Percentiles rank a stretch among this genome's conserved stretches.
Conservation (phyloP, 2,113 vertebrate genomes). For the Scomber colias region DNA sequence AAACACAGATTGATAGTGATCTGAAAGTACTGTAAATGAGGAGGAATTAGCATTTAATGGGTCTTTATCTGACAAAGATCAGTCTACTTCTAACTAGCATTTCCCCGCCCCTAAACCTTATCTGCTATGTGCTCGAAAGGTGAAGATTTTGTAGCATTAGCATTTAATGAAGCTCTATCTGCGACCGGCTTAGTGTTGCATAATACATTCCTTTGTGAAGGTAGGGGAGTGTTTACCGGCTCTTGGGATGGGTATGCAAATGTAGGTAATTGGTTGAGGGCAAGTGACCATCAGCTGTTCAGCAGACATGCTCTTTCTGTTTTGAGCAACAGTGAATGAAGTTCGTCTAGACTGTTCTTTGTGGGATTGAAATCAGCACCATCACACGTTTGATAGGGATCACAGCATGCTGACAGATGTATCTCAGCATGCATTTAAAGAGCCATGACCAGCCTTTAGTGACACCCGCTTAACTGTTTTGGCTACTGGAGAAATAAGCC, state of each 20-base stretch:
- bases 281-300: slow-evolving; percentile 32
- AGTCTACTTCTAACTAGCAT: slow-evolving; percentile 43
- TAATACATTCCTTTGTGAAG: slow-evolving; percentile 55
- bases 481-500: slow-evolving; percentile 16
- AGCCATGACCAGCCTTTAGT: background rate
- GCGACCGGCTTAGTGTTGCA: slow-evolving; percentile 46
- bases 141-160: slow-evolving; percentile 57
- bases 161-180: slow-evolving; percentile 67
- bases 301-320: slow-evolving; percentile 22
- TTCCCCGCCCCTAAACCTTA: slow-evolving; percentile 44
- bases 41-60: slow-evolving; percentile 83
- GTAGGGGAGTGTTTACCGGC: background rate
- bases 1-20: slow-evolving; percentile 67
- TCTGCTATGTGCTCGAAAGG: slow-evolving; percentile 53
- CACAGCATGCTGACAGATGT: slow-evolving; percentile 9
- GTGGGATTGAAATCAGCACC: background rate
- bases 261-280: slow-evolving; percentile 31
- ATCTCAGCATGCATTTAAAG: slow-evolving; percentile 8
- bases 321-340: background rate
- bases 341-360: background rate
- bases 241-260: slow-evolving; percentile 52
- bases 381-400: slow-evolving; percentile 11
- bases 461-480: slow-evolving; percentile 16
- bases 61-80: slow-evolving; percentile 77
- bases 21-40: slow-evolving; percentile 74